Conservation (phyloP, 2,888 invertebrate species). For the Drosophila prostipennis region DNA sequence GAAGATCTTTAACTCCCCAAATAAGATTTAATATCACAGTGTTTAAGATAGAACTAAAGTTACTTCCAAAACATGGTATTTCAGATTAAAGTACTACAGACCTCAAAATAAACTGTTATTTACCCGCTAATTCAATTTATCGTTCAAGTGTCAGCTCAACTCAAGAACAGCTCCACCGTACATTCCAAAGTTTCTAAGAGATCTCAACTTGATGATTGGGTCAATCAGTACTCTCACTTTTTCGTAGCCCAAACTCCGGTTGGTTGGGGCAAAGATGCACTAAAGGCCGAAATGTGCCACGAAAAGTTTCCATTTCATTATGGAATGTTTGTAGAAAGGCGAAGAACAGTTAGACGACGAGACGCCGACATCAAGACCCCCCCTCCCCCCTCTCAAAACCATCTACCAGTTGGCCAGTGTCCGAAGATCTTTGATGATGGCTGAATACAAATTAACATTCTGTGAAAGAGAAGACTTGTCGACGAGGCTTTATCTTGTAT, state of each 20-base stretch:
- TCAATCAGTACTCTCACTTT: constrained; percentile 26
- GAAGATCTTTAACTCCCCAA: too few species aligned
- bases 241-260: constrained; percentile 14
- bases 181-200: not conserved
- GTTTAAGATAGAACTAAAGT: too few species aligned
- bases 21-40: too few species aligned
- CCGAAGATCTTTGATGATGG: constrained; percentile 24
- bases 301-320: constrained; percentile 70
- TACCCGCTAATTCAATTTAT: too few species aligned
- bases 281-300: constrained; percentile 22
- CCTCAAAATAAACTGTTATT: not conserved
- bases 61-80: not conserved
- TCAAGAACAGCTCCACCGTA: not conserved
- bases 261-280: constrained; percentile 13
- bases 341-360: constrained; percentile 57
- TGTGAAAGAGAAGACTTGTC: constrained; percentile 53
- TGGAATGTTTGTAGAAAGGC: constrained; percentile 58
- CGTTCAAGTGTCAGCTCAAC: not conserved
- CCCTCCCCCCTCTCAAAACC: not conserved
- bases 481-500: constrained; percentile 23
- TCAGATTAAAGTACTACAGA: not conserved
- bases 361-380: constrained; percentile 27
- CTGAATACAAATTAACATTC: constrained; percentile 67
- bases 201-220: constrained; percentile 1
- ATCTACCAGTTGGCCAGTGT: not conserved